Percentiles rank a stretch among this genome's conserved stretches.
Evolutionary conservation across 2,888 invertebrate genomes (phyloP).

Genomic region (Teleogryllus oceanicus): DNA sequence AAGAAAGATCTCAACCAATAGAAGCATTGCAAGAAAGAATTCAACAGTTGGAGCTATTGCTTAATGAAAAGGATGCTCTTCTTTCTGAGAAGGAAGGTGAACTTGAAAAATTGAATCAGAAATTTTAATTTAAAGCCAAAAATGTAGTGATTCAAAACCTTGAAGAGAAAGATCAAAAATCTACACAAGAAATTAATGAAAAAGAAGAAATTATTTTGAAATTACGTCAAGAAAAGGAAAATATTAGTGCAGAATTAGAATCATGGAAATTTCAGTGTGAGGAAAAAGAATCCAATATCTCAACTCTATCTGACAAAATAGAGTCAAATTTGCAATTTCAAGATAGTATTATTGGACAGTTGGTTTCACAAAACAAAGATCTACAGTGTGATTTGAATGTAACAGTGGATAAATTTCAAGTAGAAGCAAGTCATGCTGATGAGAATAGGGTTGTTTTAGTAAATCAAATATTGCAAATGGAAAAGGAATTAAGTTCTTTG

Average conservation of each 20-base stretch:
- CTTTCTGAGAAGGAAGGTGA: slow-evolving; percentile 46
- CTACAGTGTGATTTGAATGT: background rate
- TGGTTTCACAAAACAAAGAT: background rate
- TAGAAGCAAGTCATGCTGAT: background rate
- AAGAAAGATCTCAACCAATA: too few relatives aligned
- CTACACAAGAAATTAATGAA: slow-evolving; percentile 23
- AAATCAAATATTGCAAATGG: background rate
- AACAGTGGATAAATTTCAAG: background rate
- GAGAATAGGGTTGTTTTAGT: background rate
- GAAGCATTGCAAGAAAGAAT: background rate
- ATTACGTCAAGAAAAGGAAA: slow-evolving; percentile 44
- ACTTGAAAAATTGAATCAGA: slow-evolving; percentile 42
- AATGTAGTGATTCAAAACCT: slow-evolving; percentile 52
- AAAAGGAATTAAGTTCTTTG: background rate
- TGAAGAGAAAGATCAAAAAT: slow-evolving; percentile 35
- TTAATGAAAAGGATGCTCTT: slow-evolving; percentile 53
- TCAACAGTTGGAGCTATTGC: slow-evolving; percentile 48
- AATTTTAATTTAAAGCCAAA: slow-evolving; percentile 69
- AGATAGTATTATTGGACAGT: background rate
- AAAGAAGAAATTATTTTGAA: slow-evolving; percentile 43
- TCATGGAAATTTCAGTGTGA: background rate
- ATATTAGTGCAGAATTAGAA: slow-evolving; percentile 36
- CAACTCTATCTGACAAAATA: background rate
- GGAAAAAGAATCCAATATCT: background rate
- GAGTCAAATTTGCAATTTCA: background rate